Conservation (phyloP, 2,113 vertebrate genomes). For the Heptranchias perlo region DNA sequence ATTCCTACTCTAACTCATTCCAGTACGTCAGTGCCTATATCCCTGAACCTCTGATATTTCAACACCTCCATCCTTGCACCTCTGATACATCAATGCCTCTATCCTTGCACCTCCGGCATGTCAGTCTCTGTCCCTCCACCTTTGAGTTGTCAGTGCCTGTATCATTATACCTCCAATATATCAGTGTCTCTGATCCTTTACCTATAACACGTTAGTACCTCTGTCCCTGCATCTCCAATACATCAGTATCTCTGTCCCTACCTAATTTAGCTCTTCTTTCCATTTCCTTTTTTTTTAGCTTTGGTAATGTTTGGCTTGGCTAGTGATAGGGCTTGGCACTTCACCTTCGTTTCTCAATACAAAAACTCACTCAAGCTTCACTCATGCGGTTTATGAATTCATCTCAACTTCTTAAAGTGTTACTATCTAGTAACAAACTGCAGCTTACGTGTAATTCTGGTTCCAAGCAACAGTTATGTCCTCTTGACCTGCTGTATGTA, state of each 20-base stretch:
- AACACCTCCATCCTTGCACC: background rate
- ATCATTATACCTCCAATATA: background rate
- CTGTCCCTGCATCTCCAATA: background rate
- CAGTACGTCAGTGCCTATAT: no score
- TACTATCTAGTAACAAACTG: background rate
- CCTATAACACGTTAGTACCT: background rate
- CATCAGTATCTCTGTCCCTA: background rate
- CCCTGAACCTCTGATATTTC: background rate
- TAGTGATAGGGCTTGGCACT: background rate
- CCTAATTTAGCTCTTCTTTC: background rate
- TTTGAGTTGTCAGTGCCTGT: background rate
- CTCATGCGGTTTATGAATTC: background rate
- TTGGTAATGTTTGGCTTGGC: background rate
- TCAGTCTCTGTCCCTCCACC: background rate
- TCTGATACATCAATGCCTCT: background rate
- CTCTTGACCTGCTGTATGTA: no score
- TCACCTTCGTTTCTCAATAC: background rate
- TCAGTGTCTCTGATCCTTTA: background rate
- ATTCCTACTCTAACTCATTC: background rate
- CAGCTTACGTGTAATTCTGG: background rate
- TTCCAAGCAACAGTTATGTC: background rate
- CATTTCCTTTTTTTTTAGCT: background rate
- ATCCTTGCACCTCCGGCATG: background rate
- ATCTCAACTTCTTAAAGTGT: background rate
- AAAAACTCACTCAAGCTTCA: background rate